phyloP scores from a whole-genome alignment of 2,797 vertebrate genomes.

The Sebastes taczanowskii region DNA sequence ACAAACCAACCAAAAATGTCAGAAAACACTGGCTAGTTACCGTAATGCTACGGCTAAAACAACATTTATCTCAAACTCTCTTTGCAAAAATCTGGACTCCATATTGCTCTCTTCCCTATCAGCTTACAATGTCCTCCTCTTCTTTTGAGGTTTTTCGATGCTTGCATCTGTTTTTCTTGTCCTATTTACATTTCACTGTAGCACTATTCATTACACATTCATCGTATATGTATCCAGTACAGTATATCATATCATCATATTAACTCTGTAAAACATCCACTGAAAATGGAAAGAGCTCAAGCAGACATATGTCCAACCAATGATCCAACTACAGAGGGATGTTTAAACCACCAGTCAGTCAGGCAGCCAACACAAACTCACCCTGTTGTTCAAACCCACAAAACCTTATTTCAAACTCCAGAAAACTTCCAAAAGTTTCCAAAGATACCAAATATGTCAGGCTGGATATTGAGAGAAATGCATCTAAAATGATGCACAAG shows the following conservation, averaged over 20 bases:
- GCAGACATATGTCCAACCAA: neutral
- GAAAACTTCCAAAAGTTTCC: neutral
- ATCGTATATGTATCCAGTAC: no score
- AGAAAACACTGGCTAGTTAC: no score
- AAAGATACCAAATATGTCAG: neutral
- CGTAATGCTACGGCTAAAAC: no score
- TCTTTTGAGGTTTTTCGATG: no score
- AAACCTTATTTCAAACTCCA: neutral
- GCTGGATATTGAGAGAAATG: neutral
- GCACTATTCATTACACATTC: no score
- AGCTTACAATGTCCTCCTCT: no score
- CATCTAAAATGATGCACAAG: neutral
- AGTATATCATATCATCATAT: neutral
- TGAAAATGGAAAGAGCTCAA: neutral
- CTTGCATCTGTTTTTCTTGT: no score
- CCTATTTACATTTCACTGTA: no score
- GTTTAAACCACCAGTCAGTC: neutral
- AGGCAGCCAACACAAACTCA: neutral
- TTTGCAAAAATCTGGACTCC: no score
- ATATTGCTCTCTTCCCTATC: no score
- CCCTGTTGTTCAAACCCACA: neutral
- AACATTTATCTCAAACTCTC: no score
- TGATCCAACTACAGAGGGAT: constrained; percentile 7
- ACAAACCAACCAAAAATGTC: no score
- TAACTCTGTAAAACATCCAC: neutral